Base-by-base conservation (phyloP, 2,888 invertebrate species). In the Spicauda simplicius region DNA sequence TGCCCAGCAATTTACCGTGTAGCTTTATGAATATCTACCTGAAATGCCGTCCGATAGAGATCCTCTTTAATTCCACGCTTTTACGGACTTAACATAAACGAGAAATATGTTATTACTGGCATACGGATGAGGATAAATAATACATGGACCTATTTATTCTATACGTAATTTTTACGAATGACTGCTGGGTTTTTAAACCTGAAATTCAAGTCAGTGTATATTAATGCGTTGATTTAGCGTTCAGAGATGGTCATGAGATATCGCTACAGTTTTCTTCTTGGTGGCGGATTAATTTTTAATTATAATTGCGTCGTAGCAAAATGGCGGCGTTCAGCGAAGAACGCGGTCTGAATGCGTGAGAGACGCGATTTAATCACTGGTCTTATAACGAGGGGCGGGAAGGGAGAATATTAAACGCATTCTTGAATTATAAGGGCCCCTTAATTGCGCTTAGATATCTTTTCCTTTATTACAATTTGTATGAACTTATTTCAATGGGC, bases 221-320 rank as follows among this genome's bases (percentile, higher is more conserved):
- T 76, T 76, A 76, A 77, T 74, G 71, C 70, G 70, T 70, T 73
- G 74, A 74, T 77, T 74, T 76, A 60, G 18, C 41, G 19, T 45
- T 48, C 55, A 20, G 65, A 55, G 50, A 30, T 76, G 80, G 77
- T 77, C 79, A 72, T 77, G 74, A 77, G 79, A 78, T 75, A 78
- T 75, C 78, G 80, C 80, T 81, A 74, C 80, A 80, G 79, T 78
- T 82, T 83, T 80, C 63, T 76, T 78, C 80, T 77, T 77, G 77
- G 77, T 79, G 77, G 76, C 69, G 82, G 85, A 89, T 91, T 88
- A 88, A 88, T 88, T 88, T 90, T 91, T 90, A 91, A 91, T 91
- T 90, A 90, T 90, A 89, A 91, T 86, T 82, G 85, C 83, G 79
- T 79, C 75, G 79, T 84, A 80, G 83, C 83, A 83, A 86, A 86